phyloP scores from a whole-genome alignment of 2,113 vertebrate genomes.

The Ammodramus savannarum region DNA sequence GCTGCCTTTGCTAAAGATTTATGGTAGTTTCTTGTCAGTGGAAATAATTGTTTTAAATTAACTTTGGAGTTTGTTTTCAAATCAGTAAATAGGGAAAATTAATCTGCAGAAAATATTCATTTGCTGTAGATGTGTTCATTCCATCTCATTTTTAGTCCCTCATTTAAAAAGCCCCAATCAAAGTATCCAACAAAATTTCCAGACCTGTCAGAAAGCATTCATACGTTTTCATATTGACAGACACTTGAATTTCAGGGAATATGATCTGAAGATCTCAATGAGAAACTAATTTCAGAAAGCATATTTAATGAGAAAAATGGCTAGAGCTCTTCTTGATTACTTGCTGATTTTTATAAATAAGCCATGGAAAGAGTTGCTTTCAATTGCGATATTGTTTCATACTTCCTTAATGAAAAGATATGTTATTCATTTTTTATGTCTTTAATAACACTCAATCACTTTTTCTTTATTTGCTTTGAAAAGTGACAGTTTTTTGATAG shows the following conservation, averaged over 20 bases:
- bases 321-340: neutral
- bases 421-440: neutral
- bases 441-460: neutral
- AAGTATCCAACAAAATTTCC: neutral
- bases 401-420: neutral
- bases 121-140: neutral
- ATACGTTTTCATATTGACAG: neutral
- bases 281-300: neutral
- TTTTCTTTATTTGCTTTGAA: neutral
- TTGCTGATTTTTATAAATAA: neutral
- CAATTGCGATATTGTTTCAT: neutral
- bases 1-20: neutral
- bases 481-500: neutral
- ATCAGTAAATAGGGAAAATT: neutral
- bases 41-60: constrained; percentile 10
- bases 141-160: neutral
- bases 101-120: neutral
- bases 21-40: neutral
- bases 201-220: neutral
- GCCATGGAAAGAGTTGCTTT: neutral
- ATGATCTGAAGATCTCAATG: neutral
- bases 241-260: neutral
- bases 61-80: neutral
- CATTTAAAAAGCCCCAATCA: neutral
- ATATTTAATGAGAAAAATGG: neutral